These are phyloP conservation scores for Ardeotis arabs DNA, from an alignment of 2,113 vertebrate genomes.

Conservation along the genomic window DNA sequence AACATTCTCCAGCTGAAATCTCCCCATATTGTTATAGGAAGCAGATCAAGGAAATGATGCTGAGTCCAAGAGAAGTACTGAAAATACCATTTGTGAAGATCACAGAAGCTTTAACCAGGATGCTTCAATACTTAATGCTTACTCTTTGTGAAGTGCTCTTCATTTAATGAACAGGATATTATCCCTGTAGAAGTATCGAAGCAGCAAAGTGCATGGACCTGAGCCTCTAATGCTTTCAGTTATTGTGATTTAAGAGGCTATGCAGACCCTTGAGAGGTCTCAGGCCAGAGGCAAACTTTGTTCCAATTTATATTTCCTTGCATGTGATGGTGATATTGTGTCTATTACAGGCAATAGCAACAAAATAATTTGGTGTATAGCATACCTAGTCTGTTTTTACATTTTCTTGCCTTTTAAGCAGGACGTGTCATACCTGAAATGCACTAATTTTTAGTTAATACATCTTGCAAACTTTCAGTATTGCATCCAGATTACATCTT, in stretches of 20 bases:
- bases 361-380: neutral
- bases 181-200: neutral
- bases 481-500: neutral
- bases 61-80: neutral
- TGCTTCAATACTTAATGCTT: neutral
- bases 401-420: neutral
- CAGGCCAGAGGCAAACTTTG: neutral
- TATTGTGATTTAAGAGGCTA: neutral
- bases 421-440: neutral
- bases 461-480: neutral
- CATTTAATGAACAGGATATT: neutral
- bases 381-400: neutral
- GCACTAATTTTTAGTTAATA: neutral
- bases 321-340: neutral
- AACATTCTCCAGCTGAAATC: neutral
- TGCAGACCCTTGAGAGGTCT: neutral
- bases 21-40: neutral
- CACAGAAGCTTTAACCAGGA: neutral
- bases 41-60: neutral
- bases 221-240: neutral
- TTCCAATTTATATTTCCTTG: neutral
- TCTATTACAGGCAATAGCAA: neutral
- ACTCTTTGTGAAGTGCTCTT: neutral
- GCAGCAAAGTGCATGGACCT: neutral
- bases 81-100: neutral